Percentiles rank a stretch among this genome's conserved stretches.
These are phyloP conservation scores for Gasterosteus nipponicus DNA, from an alignment of 2,113 vertebrate species.

Conservation along the genomic window DNA sequence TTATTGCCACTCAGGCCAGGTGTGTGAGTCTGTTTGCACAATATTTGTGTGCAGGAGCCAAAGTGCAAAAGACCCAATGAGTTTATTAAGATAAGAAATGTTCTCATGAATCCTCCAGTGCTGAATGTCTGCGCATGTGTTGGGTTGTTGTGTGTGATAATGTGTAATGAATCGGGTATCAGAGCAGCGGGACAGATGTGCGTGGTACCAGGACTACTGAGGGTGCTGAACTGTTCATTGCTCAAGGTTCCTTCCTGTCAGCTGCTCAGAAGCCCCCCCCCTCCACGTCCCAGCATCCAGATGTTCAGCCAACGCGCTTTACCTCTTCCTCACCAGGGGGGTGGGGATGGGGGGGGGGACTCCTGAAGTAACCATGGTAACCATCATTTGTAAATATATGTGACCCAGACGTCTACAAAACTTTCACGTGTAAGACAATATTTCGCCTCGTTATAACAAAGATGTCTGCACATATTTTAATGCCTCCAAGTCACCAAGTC, in stretches of 20 bases:
- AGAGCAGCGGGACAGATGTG: not conserved
- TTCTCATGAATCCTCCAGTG: conserved; percentile 35
- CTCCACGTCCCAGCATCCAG: not conserved
- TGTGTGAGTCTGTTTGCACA: conserved; percentile 22
- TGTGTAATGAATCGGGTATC: not conserved
- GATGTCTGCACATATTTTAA: not conserved
- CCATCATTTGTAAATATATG: not conserved
- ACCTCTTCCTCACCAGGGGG: not conserved
- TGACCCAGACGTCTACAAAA: not conserved
- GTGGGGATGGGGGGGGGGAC: not conserved
- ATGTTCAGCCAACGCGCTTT: not conserved
- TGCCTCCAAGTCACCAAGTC: not conserved
- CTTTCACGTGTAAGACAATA: not conserved
- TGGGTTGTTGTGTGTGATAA: conserved; percentile 9
- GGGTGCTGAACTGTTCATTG: not conserved
- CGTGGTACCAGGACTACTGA: not conserved
- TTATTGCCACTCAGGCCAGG: conserved; percentile 49
- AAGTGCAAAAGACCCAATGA: conserved; percentile 41
- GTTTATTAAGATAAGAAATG: conserved; percentile 39
- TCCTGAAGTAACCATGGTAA: not conserved
- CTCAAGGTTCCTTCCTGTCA: not conserved
- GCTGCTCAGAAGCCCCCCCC: not conserved
- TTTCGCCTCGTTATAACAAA: not conserved
- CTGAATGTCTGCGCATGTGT: conserved; percentile 19
- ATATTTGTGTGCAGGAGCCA: conserved; percentile 17